Conservation (phyloP, 1,140 invertebrate genomes). For the Drosophila mojavensis region DNA sequence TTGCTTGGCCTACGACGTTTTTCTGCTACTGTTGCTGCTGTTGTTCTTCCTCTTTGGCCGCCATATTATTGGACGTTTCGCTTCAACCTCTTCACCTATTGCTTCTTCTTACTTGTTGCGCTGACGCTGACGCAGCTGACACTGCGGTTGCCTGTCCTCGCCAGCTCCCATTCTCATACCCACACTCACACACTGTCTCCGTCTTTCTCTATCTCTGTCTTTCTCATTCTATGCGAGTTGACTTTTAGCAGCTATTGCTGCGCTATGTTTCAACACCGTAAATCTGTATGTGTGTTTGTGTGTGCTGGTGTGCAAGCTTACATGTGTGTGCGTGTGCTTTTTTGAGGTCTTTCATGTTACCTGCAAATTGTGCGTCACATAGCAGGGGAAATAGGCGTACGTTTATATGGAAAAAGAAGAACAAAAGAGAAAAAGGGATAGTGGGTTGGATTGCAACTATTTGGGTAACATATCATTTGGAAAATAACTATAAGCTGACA, state of each 20-base stretch:
- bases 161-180: background rate
- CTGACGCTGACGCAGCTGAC: conserved; percentile 56
- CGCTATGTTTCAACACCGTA: conserved; percentile 9
- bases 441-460: conserved; percentile 19
- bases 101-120: conserved; percentile 74
- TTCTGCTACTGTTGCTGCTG: conserved; percentile 52
- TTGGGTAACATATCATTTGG: conserved; percentile 22
- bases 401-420: background rate
- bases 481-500: conserved; percentile 9
- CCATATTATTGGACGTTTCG: conserved; percentile 31
- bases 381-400: conserved; percentile 8
- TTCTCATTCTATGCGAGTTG: background rate
- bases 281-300: background rate
- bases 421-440: conserved; percentile 3
- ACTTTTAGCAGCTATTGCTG: conserved; percentile 22
- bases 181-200: background rate
- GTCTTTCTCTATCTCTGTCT: background rate
- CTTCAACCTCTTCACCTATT: conserved; percentile 25
- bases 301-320: background rate
- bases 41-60: conserved; percentile 28
- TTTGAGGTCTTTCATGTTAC: conserved; percentile 35
- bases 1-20: conserved; percentile 45
- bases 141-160: conserved; percentile 30
- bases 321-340: conserved; percentile 6
- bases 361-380: conserved; percentile 47